Conservation (phyloP, 2,888 invertebrate species). For the Halictus quadricinctus region DNA sequence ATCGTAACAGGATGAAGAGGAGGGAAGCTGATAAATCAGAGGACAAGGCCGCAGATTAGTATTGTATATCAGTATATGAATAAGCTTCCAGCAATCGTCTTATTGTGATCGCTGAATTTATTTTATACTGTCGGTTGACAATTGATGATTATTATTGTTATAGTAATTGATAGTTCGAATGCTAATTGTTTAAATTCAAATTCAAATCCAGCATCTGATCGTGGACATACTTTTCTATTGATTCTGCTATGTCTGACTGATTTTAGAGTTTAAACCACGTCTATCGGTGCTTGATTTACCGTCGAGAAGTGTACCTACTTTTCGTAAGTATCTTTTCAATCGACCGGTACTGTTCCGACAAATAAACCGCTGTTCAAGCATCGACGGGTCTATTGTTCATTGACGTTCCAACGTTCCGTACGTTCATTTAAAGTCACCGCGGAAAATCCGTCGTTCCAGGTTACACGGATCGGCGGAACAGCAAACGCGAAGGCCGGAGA, state of each 20-base stretch:
- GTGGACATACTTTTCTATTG: constrained; percentile 1
- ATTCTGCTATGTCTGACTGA: background rate
- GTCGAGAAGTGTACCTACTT: background rate
- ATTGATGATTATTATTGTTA: no score
- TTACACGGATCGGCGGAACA: background rate
- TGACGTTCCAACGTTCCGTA: background rate
- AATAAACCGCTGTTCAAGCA: background rate
- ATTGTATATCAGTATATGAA: no score
- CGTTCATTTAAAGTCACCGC: background rate
- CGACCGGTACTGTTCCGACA: background rate
- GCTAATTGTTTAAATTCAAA: background rate
- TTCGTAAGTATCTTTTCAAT: background rate
- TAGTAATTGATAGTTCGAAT: no score
- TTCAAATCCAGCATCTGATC: background rate
- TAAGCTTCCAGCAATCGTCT: no score
- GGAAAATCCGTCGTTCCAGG: background rate
- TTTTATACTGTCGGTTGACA: constrained; percentile 19
- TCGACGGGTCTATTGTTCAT: background rate
- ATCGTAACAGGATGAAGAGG: no score
- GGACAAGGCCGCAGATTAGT: no score
- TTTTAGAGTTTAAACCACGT: background rate
- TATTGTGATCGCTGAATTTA: constrained; percentile 47
- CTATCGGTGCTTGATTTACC: background rate
- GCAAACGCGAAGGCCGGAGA: background rate
- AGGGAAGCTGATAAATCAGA: no score